These are phyloP conservation scores for Thripadectes ignobilis DNA, from an alignment of 2,797 vertebrate genomes.

Conservation along the genomic window DNA sequence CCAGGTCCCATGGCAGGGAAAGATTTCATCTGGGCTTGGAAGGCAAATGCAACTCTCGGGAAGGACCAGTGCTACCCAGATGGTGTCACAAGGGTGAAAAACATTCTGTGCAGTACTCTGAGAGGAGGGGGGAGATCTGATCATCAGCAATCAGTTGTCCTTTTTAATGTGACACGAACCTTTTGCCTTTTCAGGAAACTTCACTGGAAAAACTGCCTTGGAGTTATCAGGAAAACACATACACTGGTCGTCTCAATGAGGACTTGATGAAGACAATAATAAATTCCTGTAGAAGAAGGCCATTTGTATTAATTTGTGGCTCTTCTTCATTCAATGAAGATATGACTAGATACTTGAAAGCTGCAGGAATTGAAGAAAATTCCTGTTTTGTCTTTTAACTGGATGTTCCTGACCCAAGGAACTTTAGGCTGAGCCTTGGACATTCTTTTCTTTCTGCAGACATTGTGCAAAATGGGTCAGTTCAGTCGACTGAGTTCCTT, in stretches of 20 bases:
- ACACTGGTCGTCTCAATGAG: constrained; percentile 62
- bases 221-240: constrained; percentile 77
- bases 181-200: constrained; percentile 70
- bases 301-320: constrained; percentile 78
- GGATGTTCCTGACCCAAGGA: neutral
- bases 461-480: neutral
- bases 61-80: neutral
- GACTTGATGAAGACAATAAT: constrained; percentile 66
- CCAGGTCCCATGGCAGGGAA: neutral
- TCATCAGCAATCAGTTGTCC: neutral
- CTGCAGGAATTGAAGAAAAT: constrained; percentile 65
- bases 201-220: constrained; percentile 72
- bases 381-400: constrained; percentile 77
- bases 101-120: neutral
- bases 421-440: neutral
- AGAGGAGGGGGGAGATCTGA: neutral
- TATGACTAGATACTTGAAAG: constrained; percentile 63
- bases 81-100: neutral
- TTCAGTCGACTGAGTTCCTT: neutral
- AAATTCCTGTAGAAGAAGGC: constrained; percentile 69
- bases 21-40: neutral
- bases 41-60: neutral
- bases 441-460: neutral
- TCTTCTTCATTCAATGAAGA: constrained; percentile 74
- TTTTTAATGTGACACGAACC: neutral